Evolutionary conservation across 2,888 invertebrate genomes (phyloP), one percentile per base, ranked within the genome.

Genomic region (Pogonocherus hispidulus): DNA sequence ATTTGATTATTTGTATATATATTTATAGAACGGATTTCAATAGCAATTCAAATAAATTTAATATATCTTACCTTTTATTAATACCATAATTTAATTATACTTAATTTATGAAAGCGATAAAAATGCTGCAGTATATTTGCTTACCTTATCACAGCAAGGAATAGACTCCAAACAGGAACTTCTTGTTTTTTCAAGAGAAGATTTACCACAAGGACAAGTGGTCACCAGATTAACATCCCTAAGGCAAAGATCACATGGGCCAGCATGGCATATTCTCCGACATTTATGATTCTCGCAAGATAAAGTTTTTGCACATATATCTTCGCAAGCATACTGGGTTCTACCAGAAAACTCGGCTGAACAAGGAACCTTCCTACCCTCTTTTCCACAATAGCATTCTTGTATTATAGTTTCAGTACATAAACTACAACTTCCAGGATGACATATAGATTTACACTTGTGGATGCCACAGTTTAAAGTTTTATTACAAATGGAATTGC

Each of bases 161-260:
- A 97, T 90, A 0, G 93, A 91, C 84, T 97, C 96, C 4, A 91
- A 87, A 83, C 97, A 97, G 6, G 89, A 89, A 55, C 86, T 88
- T 68, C 96, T 88, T 32, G 85, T 83, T 5, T 75, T 69, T 20
- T 81, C 82, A 72, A 86, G 80, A 0, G 86, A 82, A 37, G 89
- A 90, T 84, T 93, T 91, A 0, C 94, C 94, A 83, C 96, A 96
- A 0, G 92, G 93, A 80, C 96, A 96, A 41, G 88, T 88, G 3
- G 87, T 89, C 8, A 94, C 88, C 32, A 86, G 81, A 11, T 87
- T 86, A 0, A 93, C 91, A 63, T 90, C 88, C 14, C 89, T 84
- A 51, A 84, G 84, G 82, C 96, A 96, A 0, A 87, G 84, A 3
- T 87, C 86, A 81, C 95, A 95, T 0, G 85, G 82, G 0, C 89